These are phyloP conservation scores for Pungitius pungitius DNA, from an alignment of 2,113 vertebrate species.

Conservation along the genomic window DNA sequence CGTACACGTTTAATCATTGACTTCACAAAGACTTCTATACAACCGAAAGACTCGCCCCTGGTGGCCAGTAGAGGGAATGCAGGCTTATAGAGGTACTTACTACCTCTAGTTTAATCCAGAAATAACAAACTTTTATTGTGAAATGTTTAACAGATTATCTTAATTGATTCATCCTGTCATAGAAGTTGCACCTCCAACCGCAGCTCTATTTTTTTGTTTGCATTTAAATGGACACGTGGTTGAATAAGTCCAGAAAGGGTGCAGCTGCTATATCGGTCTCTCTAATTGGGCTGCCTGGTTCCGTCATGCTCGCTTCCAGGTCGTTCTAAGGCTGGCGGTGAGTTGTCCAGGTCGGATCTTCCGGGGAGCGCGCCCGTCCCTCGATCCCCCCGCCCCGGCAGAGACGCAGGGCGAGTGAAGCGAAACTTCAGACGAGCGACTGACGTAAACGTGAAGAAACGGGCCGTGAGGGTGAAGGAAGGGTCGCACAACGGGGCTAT, in stretches of 20 bases:
- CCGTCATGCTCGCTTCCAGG: constrained; percentile 18
- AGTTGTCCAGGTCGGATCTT: constrained; percentile 62
- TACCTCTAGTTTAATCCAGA: no score
- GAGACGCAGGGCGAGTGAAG: constrained; percentile 61
- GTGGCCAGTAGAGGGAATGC: no score
- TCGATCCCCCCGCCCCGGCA: constrained; percentile 53
- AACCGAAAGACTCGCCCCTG: no score
- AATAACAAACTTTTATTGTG: no score
- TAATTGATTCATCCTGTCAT: no score
- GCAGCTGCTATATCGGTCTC: constrained; percentile 14
- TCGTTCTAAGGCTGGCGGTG: constrained; percentile 13
- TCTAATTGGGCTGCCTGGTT: neutral
- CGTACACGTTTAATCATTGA: no score
- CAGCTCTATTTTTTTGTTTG: no score
- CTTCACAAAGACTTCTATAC: no score
- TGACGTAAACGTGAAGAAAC: constrained; percentile 78
- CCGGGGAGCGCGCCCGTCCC: constrained; percentile 45
- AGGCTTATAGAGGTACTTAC: no score
- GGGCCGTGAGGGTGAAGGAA: constrained; percentile 56
- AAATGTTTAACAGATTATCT: no score
- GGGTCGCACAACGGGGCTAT: constrained; percentile 47
- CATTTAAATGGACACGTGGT: no score
- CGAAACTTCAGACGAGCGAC: constrained; percentile 60
- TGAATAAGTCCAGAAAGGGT: neutral
- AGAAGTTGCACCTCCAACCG: no score